Evolutionary conservation across 2,888 invertebrate species (phyloP).

Genomic region (Dioctria rufipes): DNA sequence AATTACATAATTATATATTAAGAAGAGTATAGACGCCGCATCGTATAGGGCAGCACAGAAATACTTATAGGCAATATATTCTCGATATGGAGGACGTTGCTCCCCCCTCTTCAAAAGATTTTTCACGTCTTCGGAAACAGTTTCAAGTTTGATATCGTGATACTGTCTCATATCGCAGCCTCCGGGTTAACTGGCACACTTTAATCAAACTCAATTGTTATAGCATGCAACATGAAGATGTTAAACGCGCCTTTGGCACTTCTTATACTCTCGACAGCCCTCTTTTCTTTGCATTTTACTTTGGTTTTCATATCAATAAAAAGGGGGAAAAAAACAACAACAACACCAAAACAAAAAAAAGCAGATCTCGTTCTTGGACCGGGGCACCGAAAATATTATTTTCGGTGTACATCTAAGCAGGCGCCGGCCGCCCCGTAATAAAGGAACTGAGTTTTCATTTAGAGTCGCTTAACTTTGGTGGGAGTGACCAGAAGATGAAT

Average conservation of each 20-base stretch:
- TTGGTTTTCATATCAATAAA: not conserved
- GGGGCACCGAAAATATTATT: not conserved
- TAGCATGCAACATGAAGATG: conserved; percentile 33
- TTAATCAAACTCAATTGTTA: conserved; percentile 50
- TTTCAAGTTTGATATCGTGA: conserved; percentile 41
- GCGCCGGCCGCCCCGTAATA: not conserved
- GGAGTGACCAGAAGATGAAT: conserved; percentile 6
- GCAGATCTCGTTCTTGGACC: not conserved
- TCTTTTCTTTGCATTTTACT: not conserved
- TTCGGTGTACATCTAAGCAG: not conserved
- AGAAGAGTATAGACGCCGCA: conserved; percentile 19
- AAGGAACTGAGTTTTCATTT: not conserved
- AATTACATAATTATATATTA: conserved; percentile 57
- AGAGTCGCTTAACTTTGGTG: not conserved
- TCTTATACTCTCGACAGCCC: conserved; percentile 26
- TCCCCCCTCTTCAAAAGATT: conserved; percentile 35
- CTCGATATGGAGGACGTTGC: conserved; percentile 24
- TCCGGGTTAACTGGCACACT: conserved; percentile 35
- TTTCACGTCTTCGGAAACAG: conserved; percentile 16
- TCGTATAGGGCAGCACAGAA: conserved; percentile 25
- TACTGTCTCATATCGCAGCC: conserved; percentile 44
- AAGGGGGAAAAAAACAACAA: too few species aligned
- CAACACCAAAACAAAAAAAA: not conserved
- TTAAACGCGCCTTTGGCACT: not conserved
- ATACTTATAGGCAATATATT: conserved; percentile 30